Conservation (phyloP, 2,113 vertebrate species). For the Proterorhinus semilunaris region DNA sequence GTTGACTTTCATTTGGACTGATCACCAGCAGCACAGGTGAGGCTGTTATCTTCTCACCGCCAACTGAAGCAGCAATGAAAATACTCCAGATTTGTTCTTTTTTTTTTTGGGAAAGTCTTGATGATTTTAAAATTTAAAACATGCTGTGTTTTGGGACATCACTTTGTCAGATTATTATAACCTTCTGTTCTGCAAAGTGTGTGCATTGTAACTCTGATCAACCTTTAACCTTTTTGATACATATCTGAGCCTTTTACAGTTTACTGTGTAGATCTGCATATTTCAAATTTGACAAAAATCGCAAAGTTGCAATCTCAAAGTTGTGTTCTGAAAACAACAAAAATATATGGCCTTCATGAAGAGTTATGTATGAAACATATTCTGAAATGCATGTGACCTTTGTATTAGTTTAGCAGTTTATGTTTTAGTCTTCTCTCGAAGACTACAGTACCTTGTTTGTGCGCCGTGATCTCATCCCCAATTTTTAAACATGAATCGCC, state of each 20-base stretch:
- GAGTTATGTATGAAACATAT: too few species aligned
- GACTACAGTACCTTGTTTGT: too few species aligned
- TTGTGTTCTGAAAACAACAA: too few species aligned
- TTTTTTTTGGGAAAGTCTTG: conserved; percentile 43
- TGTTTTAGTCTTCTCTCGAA: too few species aligned
- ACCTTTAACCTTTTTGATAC: conserved; percentile 34
- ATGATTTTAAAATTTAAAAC: conserved; percentile 52
- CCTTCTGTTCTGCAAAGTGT: conserved; percentile 19
- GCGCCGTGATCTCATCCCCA: too few species aligned
- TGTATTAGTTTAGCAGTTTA: too few species aligned
- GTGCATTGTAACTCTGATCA: conserved; percentile 27
- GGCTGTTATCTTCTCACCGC: conserved; percentile 56
- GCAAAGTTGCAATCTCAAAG: too few species aligned
- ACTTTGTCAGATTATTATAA: conserved; percentile 16
- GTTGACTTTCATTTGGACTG: conserved; percentile 57
- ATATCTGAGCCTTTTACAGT: background rate
- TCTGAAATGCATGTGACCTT: too few species aligned
- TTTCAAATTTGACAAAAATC: too few species aligned
- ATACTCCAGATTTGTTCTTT: conserved; percentile 35
- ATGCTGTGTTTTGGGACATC: background rate
- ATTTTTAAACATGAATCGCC: too few species aligned
- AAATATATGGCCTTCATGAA: too few species aligned
- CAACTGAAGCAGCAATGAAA: conserved; percentile 56
- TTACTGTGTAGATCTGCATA: background rate
- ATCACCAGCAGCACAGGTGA: conserved; percentile 50